Evolutionary conservation across 30 jellyfish, hydroid and myxozoan genomes (phyloP).

Genomic region (Cassiopea andromeda): DNA sequence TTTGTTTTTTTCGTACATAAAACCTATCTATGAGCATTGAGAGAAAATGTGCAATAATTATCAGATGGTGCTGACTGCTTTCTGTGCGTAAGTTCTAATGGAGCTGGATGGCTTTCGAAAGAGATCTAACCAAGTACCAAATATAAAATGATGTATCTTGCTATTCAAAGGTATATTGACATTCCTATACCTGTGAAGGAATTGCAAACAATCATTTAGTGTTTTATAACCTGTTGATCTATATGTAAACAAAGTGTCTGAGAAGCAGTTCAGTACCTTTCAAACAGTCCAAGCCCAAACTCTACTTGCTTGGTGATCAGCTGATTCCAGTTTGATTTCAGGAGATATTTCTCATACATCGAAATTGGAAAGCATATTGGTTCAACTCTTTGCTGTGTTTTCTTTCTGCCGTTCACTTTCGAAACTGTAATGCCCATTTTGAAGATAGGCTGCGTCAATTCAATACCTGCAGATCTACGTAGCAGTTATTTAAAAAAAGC

Average conservation of each 20-base stretch:
- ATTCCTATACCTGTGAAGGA: not conserved
- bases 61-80: too few species aligned
- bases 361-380: slow-evolving; percentile 48
- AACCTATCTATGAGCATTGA: too few species aligned
- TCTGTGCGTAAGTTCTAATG: too few species aligned
- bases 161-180: too few species aligned
- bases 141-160: too few species aligned
- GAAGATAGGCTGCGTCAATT: not conserved
- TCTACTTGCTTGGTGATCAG: slow-evolving; percentile 29
- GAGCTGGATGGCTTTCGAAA: too few species aligned
- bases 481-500: not conserved
- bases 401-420: slow-evolving; percentile 9
- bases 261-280: slow-evolving; percentile 18
- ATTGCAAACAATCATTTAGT: not conserved
- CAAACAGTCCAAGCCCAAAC: slow-evolving; percentile 63
- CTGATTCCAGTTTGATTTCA: slow-evolving; percentile 46
- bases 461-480: not conserved
- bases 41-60: too few species aligned
- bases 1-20: too few species aligned
- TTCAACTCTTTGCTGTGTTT: not conserved
- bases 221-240: not conserved
- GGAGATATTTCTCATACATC: slow-evolving; percentile 38
- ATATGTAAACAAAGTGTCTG: not conserved
- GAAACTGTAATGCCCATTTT: slow-evolving; percentile 41
- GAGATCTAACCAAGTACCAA: too few species aligned